Evolutionary conservation across 2,888 invertebrate genomes (phyloP).

Genomic region (Lepidonotus clava): DNA sequence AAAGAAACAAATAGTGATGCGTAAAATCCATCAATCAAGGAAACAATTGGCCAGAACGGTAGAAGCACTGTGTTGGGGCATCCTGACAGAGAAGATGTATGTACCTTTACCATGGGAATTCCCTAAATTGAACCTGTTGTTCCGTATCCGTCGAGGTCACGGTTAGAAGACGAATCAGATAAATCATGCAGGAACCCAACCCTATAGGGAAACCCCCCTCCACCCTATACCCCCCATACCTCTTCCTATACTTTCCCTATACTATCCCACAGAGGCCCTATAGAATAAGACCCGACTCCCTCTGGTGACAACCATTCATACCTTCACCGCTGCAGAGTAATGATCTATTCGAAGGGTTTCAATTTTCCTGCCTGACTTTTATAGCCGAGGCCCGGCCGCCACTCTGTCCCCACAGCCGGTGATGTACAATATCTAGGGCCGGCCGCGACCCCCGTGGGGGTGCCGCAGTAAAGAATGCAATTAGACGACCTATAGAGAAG

Average conservation of each 20-base stretch:
- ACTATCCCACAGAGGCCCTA: no score
- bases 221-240: no score
- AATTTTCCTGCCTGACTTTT: constrained; percentile 16
- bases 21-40: no score
- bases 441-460: not conserved
- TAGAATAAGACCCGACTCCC: no score
- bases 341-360: constrained; percentile 17
- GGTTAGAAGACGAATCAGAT: not conserved
- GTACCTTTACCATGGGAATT: no score
- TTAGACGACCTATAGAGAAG: not conserved
- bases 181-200: constrained; percentile 1
- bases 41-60: no score
- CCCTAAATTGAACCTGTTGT: constrained; percentile 27
- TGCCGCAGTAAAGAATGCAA: not conserved
- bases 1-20: no score
- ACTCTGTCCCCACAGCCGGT: not conserved
- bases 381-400: not conserved
- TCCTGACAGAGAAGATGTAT: no score
- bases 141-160: not conserved
- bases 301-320: not conserved
- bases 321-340: not conserved
- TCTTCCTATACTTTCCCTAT: no score
- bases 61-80: no score
- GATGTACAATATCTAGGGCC: not conserved
- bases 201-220: not conserved